phyloP scores from a whole-genome alignment of 2,797 vertebrate genomes.

The Molossus alvarezi region DNA sequence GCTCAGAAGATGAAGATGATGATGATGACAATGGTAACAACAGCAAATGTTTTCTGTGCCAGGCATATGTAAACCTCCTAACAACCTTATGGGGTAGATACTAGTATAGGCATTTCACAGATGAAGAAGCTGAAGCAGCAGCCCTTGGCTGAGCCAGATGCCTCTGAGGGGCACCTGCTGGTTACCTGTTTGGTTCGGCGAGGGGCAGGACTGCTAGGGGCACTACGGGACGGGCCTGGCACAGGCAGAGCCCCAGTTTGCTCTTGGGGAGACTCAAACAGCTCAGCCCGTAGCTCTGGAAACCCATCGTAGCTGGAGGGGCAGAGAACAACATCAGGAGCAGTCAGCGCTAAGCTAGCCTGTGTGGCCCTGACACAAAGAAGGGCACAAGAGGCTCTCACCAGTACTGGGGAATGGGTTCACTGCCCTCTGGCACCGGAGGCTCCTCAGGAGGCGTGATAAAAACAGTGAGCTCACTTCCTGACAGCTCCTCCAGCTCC shows the following conservation, averaged over 20 bases:
- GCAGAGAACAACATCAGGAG: not conserved
- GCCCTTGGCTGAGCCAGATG: not conserved
- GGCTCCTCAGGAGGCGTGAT: slow-evolving; percentile 97
- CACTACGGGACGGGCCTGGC: slow-evolving; percentile 92
- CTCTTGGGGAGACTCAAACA: slow-evolving; percentile 95
- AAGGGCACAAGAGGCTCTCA: slow-evolving; percentile 80
- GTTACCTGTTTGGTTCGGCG: slow-evolving; percentile 96
- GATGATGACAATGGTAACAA: rapidly evolving
- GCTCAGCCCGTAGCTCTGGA: slow-evolving; percentile 92
- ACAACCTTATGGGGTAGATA: not conserved
- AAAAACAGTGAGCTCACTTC: slow-evolving; percentile 97
- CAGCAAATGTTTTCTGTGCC: not conserved
- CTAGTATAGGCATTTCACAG: not conserved
- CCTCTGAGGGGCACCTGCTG: not conserved
- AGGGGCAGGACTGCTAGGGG: slow-evolving; percentile 96
- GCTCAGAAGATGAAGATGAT: not conserved
- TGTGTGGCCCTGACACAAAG: not conserved
- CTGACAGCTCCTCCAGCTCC: slow-evolving; percentile 94
- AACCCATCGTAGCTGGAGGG: slow-evolving; percentile 94
- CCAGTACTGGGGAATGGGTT: slow-evolving; percentile 93
- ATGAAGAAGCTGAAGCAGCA: not conserved
- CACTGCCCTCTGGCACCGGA: slow-evolving; percentile 90
- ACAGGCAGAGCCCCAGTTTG: slow-evolving; percentile 89
- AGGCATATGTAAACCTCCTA: not conserved
- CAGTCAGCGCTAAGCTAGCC: not conserved